phyloP scores from a whole-genome alignment of 53 echinoderm and acorn worm species.

The Mesocentrotus franciscanus region DNA sequence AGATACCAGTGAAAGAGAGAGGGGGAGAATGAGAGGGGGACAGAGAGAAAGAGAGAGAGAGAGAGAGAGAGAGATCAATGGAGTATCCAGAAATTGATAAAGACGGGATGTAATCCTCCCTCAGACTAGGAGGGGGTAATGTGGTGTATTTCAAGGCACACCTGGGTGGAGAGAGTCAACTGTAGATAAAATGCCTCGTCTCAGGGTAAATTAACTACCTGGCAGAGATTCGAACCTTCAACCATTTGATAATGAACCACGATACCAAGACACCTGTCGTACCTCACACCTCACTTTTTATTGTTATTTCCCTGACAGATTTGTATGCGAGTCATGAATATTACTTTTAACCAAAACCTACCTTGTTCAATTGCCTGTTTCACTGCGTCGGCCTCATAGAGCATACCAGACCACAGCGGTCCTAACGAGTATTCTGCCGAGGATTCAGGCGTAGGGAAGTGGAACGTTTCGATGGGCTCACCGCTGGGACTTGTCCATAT shows the following conservation, averaged over 20 bases:
- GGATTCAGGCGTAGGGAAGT: conserved; percentile 15
- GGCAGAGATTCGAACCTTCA: no score
- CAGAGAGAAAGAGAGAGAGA: background rate
- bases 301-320: no score
- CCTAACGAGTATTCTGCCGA: conserved; percentile 26
- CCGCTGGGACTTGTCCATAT: conserved; percentile 64
- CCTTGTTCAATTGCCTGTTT: conserved; percentile 49
- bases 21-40: background rate
- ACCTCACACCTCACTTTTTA: no score
- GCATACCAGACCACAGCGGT: conserved; percentile 51
- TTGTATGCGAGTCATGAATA: background rate
- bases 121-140: background rate
- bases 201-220: no score
- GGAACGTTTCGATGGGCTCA: conserved; percentile 16
- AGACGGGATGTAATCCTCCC: background rate
- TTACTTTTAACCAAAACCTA: background rate
- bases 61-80: background rate
- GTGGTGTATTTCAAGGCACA: background rate
- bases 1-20: no score
- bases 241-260: no score
- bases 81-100: background rate
- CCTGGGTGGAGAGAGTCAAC: background rate
- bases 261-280: no score
- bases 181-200: background rate
- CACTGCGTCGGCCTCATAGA: conserved; percentile 55